phyloP scores from a whole-genome alignment of 1,140 invertebrate species.

The Temnothorax nylanderi region DNA sequence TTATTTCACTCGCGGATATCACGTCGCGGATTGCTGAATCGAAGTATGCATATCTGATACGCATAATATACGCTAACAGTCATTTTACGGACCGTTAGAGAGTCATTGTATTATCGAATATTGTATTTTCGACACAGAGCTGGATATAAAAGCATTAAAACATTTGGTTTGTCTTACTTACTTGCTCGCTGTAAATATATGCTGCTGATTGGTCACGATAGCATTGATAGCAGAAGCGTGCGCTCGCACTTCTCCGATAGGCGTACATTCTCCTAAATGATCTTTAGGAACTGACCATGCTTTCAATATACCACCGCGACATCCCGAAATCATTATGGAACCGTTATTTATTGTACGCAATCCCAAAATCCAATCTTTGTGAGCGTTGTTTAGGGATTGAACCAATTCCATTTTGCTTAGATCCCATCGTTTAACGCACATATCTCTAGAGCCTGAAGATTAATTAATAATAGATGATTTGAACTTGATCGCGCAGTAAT shows the following conservation, averaged over 20 bases:
- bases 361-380: constrained; percentile 96
- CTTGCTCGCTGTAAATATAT: constrained; percentile 93
- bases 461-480: neutral
- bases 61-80: neutral
- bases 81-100: neutral
- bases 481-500: neutral
- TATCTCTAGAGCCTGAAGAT: constrained; percentile 89
- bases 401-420: constrained; percentile 89
- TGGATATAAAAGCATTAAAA: neutral
- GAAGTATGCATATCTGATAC: constrained; percentile 1
- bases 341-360: constrained; percentile 89
- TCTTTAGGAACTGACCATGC: constrained; percentile 84
- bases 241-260: constrained; percentile 91
- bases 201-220: constrained; percentile 90
- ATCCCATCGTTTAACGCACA: constrained; percentile 96
- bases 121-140: neutral
- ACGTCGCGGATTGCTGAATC: constrained; percentile 33
- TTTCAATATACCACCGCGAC: constrained; percentile 91
- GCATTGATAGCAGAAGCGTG: constrained; percentile 92
- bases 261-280: constrained; percentile 85
- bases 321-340: constrained; percentile 90
- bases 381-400: constrained; percentile 94
- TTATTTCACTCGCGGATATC: constrained; percentile 71
- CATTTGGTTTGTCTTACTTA: constrained; percentile 80
- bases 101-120: neutral